Evolutionary conservation across 2,113 vertebrate species (phyloP).

Genomic region (Menura novaehollandiae): DNA sequence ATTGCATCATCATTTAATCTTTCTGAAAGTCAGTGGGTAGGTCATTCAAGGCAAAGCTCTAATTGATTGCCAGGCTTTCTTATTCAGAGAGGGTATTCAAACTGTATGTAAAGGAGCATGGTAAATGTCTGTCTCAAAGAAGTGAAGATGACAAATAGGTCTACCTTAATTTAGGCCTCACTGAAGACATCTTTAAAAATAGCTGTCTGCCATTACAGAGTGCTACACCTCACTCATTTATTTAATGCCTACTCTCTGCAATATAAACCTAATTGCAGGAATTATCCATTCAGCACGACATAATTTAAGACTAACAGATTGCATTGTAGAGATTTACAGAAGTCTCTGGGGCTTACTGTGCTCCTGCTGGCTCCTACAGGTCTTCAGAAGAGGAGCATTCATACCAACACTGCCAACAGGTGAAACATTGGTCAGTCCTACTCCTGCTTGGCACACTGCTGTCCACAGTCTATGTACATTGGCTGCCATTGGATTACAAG

Average conservation of each 20-base stretch:
- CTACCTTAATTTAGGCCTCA: constrained; percentile 3
- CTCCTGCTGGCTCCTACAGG: background rate
- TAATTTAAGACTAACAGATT: constrained; percentile 4
- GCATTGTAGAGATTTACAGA: background rate
- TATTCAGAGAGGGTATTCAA: background rate
- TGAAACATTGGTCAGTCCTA: background rate
- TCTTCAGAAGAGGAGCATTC: background rate
- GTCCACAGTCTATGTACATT: background rate
- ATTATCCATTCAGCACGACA: constrained; percentile 8
- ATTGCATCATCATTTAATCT: background rate
- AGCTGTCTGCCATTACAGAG: background rate
- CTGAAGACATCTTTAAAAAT: background rate
- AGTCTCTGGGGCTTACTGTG: background rate
- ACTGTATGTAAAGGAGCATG: background rate
- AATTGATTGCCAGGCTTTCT: background rate
- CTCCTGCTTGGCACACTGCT: background rate
- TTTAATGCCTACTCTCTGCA: background rate
- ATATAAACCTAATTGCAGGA: constrained; percentile 28
- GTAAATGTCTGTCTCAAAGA: background rate
- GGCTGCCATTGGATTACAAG: background rate
- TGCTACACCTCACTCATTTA: background rate
- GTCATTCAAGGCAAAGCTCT: constrained; percentile 5
- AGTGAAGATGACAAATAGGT: constrained; percentile 11
- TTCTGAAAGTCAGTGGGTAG: background rate
- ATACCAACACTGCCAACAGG: background rate